Evolutionary conservation across 2,113 vertebrate genomes (phyloP), one percentile per base, ranked within the genome.

Genomic region (Eleginops maclovinus): DNA sequence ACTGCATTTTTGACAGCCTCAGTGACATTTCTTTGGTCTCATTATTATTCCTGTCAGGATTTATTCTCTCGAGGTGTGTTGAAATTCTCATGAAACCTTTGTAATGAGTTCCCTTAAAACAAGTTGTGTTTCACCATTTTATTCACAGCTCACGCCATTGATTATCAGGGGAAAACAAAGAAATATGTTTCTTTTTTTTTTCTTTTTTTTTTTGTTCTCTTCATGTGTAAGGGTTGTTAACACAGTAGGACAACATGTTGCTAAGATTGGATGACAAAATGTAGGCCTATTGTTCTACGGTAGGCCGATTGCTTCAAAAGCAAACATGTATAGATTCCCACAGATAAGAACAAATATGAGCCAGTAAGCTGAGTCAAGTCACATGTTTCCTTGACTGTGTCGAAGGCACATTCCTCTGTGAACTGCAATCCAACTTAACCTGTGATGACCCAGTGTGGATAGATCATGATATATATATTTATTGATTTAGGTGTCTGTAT

Each of bases 21-120:
- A 1, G 31, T 36, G 31, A 36, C 31, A 36, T 15, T 15, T 28
- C 17, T 4, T 40, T 15, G 0, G 2, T 53, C 14, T 71, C 40
- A 50, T 77, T 55, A 44, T 79, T 67, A 72, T 46, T 77, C 58
- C 40, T 1, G 4, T 79, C 46, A 16, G 53, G n/a, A 28, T 67
- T 51, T 66, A 61, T 63, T 70, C 74, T 75, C 64, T 53, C 21
- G 43, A 40, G 36, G 59, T 50, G 53, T 74, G 53, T 54, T 81
- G 64, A 60, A 61, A 49, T 72, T 44, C 31, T 72, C 28, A 24
- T 15, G 19, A 11, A 46, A 36, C 28, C 15, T 47, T 41, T 49
- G 24, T 15, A 58, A 70, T 5, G 2, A 66, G 55, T 26, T 67
- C 19, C 43, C 19, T 53, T 47, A 40, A 79, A 69, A 60, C 36